Conservation (phyloP, 2,888 invertebrate genomes). For the Harpalus rubripes region DNA sequence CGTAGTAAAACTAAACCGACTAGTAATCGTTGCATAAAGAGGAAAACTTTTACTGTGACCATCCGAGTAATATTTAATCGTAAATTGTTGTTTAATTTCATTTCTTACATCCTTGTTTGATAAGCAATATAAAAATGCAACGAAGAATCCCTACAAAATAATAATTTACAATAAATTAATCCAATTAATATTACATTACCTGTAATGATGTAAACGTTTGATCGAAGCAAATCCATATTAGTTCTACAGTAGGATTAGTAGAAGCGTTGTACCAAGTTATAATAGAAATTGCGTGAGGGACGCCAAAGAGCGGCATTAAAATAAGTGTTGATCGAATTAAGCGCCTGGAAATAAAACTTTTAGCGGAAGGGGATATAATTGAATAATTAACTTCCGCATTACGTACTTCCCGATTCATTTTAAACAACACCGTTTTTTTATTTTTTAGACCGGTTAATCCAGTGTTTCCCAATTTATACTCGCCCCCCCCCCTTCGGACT, state of each 20-base stretch:
- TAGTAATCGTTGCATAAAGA: constrained; percentile 30
- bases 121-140: constrained; percentile 83
- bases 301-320: constrained; percentile 84
- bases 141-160: constrained; percentile 80
- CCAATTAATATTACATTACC: constrained; percentile 75
- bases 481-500: no score
- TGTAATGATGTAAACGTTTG: constrained; percentile 84
- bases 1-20: constrained; percentile 38
- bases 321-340: constrained; percentile 83
- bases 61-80: not conserved
- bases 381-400: not conserved
- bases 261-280: constrained; percentile 78
- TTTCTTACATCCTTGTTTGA: constrained; percentile 82
- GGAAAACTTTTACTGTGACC: constrained; percentile 36
- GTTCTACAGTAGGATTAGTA: constrained; percentile 78
- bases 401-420: not conserved
- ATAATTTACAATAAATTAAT: constrained; percentile 25
- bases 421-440: not conserved
- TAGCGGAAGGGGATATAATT: not conserved
- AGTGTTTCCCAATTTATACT: no score
- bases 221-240: constrained; percentile 83
- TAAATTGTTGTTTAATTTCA: constrained; percentile 75
- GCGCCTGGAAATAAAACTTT: constrained; percentile 76
- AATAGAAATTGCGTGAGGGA: constrained; percentile 82
- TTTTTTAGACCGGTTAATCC: no score